Base-by-base conservation (phyloP, 2,888 invertebrate genomes). In the Cryptocheilus praepositus region DNA sequence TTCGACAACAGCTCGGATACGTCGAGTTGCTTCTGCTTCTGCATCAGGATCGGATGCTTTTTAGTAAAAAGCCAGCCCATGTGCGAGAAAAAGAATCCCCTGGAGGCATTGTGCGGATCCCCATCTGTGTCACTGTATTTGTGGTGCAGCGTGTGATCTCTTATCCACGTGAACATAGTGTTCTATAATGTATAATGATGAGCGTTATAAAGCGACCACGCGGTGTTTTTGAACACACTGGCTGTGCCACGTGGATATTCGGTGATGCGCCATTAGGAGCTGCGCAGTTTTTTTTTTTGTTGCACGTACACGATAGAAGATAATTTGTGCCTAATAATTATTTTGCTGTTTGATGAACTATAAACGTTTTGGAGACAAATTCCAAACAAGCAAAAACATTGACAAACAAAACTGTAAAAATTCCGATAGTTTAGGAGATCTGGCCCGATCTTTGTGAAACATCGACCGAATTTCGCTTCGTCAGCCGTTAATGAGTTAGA, bases 1-100 rank as follows among this genome's bases (percentile, higher is more conserved):
- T 96, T 95, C 0, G 91, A 91, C 76, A 92, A 90, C 66, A 96
- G 86, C 83, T 96, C 96, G n/a, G 92, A 92, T 90, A 96, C 90
- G 82, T 96, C 95, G 43, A 96, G 91, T 25, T 89, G 90, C 65
- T 92, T 95, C 75, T 94, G 92, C 67, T 91, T 90, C 28, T 91
- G 92, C 44, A 95, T 7, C 1, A 63, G 94, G 71, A 93, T 91
- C 0, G 95, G 95, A 84, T 96, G 96, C 85, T 96, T 96, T 74
- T 91, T 92, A 69, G 90, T 89, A 91, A 96, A 91, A 19, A 96
- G 89, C 96, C 96, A 97, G 5, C 96, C 96, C 60, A 96, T 92
- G 86, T 97, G 96, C 1, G 94, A 92, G 89, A 96, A 97, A 90
- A 96, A 96, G 90, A 97, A 96, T 0, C 96, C 96, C 53, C 95